Conservation (phyloP, 1,140 invertebrate species). For the Parasteatoda tepidariorum region DNA sequence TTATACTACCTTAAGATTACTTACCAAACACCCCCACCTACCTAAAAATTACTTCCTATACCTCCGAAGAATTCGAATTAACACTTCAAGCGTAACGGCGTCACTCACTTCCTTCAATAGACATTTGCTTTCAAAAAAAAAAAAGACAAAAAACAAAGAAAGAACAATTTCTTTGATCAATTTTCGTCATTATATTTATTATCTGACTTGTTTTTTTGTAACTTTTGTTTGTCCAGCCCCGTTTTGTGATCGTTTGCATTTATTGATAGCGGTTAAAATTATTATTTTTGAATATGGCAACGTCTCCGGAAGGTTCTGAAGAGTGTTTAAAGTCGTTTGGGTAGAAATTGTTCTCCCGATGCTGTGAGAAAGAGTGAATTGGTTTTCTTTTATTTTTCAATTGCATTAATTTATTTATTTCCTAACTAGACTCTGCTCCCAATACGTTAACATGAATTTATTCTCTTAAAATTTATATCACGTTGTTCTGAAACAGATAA, state of each 20-base stretch:
- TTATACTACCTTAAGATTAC: neutral
- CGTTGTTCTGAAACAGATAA: too few species aligned
- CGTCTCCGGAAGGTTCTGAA: slow-evolving; percentile 1
- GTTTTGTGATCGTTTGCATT: slow-evolving; percentile 15
- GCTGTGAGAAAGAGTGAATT: too few species aligned
- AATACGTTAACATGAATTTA: too few species aligned
- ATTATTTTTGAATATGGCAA: slow-evolving; percentile 12
- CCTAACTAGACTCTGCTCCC: too few species aligned
- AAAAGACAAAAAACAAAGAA: slow-evolving; percentile 10
- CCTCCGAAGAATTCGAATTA: slow-evolving; percentile 1
- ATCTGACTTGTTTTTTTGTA: slow-evolving; percentile 1
- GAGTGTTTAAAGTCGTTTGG: neutral
- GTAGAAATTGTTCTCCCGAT: neutral
- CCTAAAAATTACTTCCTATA: slow-evolving; percentile 33
- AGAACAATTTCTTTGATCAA: neutral
- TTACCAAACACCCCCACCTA: neutral
- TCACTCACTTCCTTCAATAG: slow-evolving; percentile 37
- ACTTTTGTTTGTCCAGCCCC: neutral
- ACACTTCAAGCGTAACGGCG: slow-evolving; percentile 13
- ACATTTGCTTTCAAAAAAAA: slow-evolving; percentile 5
- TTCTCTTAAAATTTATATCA: too few species aligned
- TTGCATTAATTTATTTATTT: too few species aligned
- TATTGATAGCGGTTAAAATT: slow-evolving; percentile 3
- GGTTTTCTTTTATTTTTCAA: too few species aligned
- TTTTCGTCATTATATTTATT: slow-evolving; percentile 18